Conservation (phyloP, 2,113 vertebrate genomes). For the Plecturocebus donacophilus region DNA sequence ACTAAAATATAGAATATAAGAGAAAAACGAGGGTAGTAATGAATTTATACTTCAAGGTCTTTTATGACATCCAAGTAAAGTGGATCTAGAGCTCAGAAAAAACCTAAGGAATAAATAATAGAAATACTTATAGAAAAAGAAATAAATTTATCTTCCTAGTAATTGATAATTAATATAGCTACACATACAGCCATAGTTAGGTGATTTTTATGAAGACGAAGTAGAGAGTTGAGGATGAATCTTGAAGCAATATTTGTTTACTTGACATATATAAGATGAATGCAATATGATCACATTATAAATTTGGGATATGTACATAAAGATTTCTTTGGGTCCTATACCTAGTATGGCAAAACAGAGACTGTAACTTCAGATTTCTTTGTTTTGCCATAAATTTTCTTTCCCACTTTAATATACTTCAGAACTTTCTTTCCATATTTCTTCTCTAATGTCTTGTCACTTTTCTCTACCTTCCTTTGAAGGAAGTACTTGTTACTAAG, state of each 20-base stretch:
- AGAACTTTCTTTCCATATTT: neutral
- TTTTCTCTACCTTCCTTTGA: slow-evolving; percentile 9
- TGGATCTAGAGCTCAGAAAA: neutral
- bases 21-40: neutral
- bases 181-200: neutral
- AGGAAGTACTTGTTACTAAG: neutral
- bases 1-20: neutral
- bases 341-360: neutral
- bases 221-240: neutral
- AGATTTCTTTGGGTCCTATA: neutral
- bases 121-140: neutral
- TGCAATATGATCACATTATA: neutral
- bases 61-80: neutral
- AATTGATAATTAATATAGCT: neutral
- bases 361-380: neutral
- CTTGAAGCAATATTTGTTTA: neutral
- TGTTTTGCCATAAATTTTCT: neutral
- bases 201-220: neutral
- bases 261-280: neutral
- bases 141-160: neutral
- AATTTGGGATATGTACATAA: neutral
- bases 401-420: slow-evolving; percentile 3
- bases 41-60: neutral
- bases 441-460: neutral
- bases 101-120: neutral